Percentiles rank a stretch among this genome's conserved stretches.
These are phyloP conservation scores for Mastigias papua DNA, from an alignment of 30 jellyfish, hydroid and myxozoan genomes.

Conservation along the genomic window DNA sequence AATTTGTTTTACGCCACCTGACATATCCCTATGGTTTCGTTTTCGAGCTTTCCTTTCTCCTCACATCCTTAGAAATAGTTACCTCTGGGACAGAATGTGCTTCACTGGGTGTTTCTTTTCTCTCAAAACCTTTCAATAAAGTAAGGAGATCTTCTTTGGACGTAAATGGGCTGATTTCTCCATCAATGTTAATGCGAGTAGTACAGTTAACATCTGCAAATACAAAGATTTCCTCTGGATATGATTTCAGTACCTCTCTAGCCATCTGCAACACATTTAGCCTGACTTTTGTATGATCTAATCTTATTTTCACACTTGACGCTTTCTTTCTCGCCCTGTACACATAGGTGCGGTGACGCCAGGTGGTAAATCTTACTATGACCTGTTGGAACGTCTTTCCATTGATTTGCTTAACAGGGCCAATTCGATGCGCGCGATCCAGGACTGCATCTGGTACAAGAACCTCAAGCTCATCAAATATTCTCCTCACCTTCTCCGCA, in stretches of 20 bases:
- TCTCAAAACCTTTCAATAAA: neutral
- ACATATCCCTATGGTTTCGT: neutral
- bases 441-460: slow-evolving; percentile 27
- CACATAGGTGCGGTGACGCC: slow-evolving; percentile 40
- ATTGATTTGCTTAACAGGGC: slow-evolving; percentile 9
- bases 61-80: neutral
- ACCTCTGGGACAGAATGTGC: neutral
- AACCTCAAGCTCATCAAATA: slow-evolving; percentile 55
- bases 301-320: neutral
- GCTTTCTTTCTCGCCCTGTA: slow-evolving; percentile 27
- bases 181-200: neutral
- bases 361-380: slow-evolving; percentile 24
- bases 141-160: neutral
- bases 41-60: neutral
- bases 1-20: neutral
- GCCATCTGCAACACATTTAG: neutral
- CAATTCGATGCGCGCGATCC: slow-evolving; percentile 52
- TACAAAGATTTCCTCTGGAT: neutral
- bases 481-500: slow-evolving; percentile 41
- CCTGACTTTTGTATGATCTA: neutral
- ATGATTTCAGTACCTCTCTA: neutral
- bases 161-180: neutral
- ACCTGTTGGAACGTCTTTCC: slow-evolving; percentile 25
- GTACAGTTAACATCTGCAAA: neutral
- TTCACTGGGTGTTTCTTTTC: neutral